phyloP scores from a whole-genome alignment of 2,888 invertebrate genomes.

The Loripinus fragilis region DNA sequence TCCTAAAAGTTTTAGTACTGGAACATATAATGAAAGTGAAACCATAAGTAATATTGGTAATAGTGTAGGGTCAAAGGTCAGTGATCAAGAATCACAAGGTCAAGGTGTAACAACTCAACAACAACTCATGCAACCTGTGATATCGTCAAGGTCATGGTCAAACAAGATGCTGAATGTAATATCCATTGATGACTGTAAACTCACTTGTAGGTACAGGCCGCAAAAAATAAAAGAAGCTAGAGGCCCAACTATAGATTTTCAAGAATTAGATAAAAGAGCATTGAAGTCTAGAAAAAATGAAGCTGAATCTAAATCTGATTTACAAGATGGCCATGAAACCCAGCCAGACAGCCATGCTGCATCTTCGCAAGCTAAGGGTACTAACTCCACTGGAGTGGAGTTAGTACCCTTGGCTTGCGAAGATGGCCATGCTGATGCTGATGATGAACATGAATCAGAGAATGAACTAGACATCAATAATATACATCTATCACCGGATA shows the following conservation, averaged over 20 bases:
- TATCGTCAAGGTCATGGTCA: slow-evolving; percentile 66
- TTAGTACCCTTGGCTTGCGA: no score
- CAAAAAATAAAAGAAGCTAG: slow-evolving; percentile 49
- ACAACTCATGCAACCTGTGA: slow-evolving; percentile 48
- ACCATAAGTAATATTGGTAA: slow-evolving; percentile 40
- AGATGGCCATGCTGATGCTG: slow-evolving; percentile 23
- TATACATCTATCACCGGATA: slow-evolving; percentile 10
- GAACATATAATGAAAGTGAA: slow-evolving; percentile 34
- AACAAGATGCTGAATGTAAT: slow-evolving; percentile 72
- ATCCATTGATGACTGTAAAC: slow-evolving; percentile 76
- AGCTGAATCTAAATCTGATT: neutral
- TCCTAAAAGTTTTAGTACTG: slow-evolving; percentile 21
- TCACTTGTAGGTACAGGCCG: slow-evolving; percentile 63
- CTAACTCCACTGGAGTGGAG: no score
- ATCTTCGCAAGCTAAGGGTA: no score
- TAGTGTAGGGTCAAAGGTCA: slow-evolving; percentile 32
- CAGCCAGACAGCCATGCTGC: slow-evolving; percentile 19
- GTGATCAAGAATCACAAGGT: slow-evolving; percentile 32
- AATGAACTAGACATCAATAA: slow-evolving; percentile 10
- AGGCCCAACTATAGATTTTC: slow-evolving; percentile 8
- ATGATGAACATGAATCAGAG: slow-evolving; percentile 15
- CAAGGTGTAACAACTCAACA: slow-evolving; percentile 20
- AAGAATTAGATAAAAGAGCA: neutral
- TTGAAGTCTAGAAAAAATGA: neutral
- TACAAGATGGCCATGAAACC: neutral